Conservation (phyloP, 2,888 invertebrate species). For the Drosophila falleni region DNA sequence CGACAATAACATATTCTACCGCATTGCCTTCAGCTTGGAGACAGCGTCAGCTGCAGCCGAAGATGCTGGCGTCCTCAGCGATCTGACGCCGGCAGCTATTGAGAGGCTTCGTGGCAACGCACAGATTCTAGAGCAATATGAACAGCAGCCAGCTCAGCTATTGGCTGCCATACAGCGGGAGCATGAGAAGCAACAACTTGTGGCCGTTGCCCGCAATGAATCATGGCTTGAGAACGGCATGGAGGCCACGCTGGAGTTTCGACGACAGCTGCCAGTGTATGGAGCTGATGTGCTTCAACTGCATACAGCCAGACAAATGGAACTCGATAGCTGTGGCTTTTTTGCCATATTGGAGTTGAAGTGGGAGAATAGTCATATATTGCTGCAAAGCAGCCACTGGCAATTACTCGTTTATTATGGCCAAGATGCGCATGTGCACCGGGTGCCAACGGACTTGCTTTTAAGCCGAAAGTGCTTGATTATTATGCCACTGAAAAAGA, state of each 20-base stretch:
- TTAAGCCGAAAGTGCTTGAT: constrained; percentile 61
- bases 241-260: constrained; percentile 62
- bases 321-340: constrained; percentile 41
- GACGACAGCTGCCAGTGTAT: constrained; percentile 59
- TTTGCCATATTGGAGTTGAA: constrained; percentile 70
- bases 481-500: constrained; percentile 59
- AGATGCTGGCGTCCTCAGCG: constrained; percentile 37
- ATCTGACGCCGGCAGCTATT: constrained; percentile 65
- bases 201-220: constrained; percentile 68
- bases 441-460: constrained; percentile 70
- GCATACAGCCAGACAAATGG: constrained; percentile 30
- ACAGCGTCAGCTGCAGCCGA: not conserved
- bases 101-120: constrained; percentile 60
- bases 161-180: constrained; percentile 71
- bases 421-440: constrained; percentile 45
- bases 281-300: constrained; percentile 46
- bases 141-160: constrained; percentile 60
- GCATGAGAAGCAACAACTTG: constrained; percentile 77
- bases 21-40: constrained; percentile 48
- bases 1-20: constrained; percentile 84
- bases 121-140: constrained; percentile 58
- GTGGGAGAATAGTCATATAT: constrained; percentile 53
- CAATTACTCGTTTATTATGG: constrained; percentile 66
- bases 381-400: constrained; percentile 68
- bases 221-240: constrained; percentile 41